Evolutionary conservation across 2,113 vertebrate genomes (phyloP), one percentile per base, ranked within the genome.

Genomic region (Gadus macrocephalus): DNA sequence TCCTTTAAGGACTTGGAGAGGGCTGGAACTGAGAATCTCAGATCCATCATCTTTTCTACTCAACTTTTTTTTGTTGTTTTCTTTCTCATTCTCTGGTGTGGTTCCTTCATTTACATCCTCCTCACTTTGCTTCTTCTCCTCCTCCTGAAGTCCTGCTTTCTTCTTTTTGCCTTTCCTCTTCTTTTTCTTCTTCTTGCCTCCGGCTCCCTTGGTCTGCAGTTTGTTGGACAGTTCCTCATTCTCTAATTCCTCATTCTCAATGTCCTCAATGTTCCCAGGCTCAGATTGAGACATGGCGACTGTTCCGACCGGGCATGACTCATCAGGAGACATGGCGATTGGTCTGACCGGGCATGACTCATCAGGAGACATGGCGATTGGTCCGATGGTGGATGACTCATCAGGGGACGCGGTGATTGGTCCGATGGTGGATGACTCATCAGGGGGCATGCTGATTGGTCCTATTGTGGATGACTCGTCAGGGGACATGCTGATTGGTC

Each of bases 181-280:
- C 80, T 77, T 92, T 63, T 85, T 93, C 74, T 88, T 92, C 77
- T 88, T 92, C 65, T 89, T 91, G n/a, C 85, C 85, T 55, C 85
- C 65, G 7, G 66, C 19, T 28, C 22, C 66, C 62, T 86, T 79
- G 19, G 79, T 4, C 66, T 82, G 76, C 65, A 68, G 15, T 42
- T 77, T 72, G 67, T 31, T 62, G 0, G 53, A 11, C 0, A 4
- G 8, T 49, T 49, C 42, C 42, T 49, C 19, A 19, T 81, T 79
- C 27, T 87, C 77, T 22, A 56, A 67, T 16, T 78, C 63, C 0
- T 80, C 66, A 0, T 64, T 67, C n/a, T 81, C 83, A 15, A 28
- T 75, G 17, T 81, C 78, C 1, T 79, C 72, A 16, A 60, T 25
- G 3, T 75, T 68, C 25, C 77, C 75, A 11, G 67, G 68, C 16